Evolutionary conservation across 2,797 vertebrate genomes (phyloP).

Genomic region (Alcedo quadribrachys): DNA sequence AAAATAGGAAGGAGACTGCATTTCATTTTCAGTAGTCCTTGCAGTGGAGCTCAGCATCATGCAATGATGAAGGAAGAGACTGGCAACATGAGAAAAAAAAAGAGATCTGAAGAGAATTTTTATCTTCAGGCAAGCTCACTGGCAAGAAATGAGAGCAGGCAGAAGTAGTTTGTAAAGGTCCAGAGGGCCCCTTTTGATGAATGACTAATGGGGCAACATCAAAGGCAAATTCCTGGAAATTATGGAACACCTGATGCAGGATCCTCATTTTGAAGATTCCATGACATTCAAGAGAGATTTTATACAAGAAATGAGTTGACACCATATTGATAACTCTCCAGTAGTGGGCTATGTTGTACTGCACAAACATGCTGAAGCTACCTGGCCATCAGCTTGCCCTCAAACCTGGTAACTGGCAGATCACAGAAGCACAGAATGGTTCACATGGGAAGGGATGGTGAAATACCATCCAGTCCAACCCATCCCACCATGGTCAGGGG

Average conservation of each 20-base stretch:
- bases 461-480: neutral
- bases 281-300: neutral
- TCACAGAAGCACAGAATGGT: neutral
- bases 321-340: neutral
- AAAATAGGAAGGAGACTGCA: neutral
- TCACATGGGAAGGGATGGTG: neutral
- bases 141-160: neutral
- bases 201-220: neutral
- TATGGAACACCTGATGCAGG: neutral
- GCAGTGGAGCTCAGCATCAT: neutral
- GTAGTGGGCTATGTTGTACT: neutral
- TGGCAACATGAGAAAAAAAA: neutral
- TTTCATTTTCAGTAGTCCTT: neutral
- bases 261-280: neutral
- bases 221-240: neutral
- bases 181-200: neutral
- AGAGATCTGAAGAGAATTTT: neutral
- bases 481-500: neutral
- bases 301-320: neutral
- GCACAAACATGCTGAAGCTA: neutral
- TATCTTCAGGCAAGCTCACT: neutral
- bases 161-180: neutral
- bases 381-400: fast-evolving
- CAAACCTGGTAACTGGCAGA: neutral
- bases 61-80: neutral